These are phyloP conservation scores for Ecdyonurus torrentis DNA, from an alignment of 2,888 invertebrate genomes.

Conservation along the genomic window DNA sequence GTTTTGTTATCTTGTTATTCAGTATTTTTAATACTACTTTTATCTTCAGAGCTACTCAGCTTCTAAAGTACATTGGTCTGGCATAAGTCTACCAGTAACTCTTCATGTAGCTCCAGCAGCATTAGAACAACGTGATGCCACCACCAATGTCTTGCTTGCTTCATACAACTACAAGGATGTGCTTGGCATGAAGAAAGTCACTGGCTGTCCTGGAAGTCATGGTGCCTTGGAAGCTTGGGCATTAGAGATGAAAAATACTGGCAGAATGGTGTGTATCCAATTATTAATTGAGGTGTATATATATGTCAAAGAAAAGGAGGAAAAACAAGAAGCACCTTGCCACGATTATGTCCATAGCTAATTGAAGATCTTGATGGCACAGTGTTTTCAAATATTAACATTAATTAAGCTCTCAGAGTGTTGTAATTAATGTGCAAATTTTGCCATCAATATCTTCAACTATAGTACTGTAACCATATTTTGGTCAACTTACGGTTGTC, in stretches of 20 bases:
- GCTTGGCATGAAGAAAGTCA: slow-evolving; percentile 59
- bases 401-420: no score
- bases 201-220: slow-evolving; percentile 85
- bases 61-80: slow-evolving; percentile 95
- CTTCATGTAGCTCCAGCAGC: slow-evolving; percentile 87
- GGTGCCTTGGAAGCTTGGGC: slow-evolving; percentile 72
- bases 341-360: no score
- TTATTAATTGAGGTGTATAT: neutral
- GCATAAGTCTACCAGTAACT: slow-evolving; percentile 68
- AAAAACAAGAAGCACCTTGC: no score
- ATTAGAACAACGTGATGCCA: slow-evolving; percentile 79
- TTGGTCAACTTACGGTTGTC: no score
- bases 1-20: slow-evolving; percentile 2
- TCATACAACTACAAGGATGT: slow-evolving; percentile 77
- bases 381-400: no score
- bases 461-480: no score
- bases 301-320: neutral
- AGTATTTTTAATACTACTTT: neutral
- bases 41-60: slow-evolving; percentile 60
- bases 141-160: slow-evolving; percentile 63
- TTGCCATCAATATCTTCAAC: no score
- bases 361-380: no score
- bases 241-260: slow-evolving; percentile 57
- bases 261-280: slow-evolving; percentile 39
- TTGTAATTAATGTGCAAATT: no score